Conservation (phyloP, 2,888 invertebrate species). For the Aspidapion aeneum region DNA sequence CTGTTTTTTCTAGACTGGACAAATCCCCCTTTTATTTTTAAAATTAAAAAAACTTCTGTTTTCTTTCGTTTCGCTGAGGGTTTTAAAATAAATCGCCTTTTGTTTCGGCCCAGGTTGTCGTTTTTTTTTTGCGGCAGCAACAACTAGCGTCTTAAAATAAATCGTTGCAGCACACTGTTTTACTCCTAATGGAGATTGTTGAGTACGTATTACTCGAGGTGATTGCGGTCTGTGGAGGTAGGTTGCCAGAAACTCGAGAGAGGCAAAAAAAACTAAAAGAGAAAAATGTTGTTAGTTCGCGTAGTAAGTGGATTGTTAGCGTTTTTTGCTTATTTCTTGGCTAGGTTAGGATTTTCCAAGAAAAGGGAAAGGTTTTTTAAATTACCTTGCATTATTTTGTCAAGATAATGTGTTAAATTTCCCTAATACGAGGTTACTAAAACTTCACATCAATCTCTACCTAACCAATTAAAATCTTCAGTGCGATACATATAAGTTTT, state of each 20-base stretch:
- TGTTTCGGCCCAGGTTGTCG: background rate
- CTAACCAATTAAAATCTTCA: too few species aligned
- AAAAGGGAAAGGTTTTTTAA: too few species aligned
- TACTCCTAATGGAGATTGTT: background rate
- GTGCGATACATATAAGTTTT: too few species aligned
- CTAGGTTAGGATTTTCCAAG: background rate
- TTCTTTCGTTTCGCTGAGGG: background rate
- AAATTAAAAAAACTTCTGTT: background rate
- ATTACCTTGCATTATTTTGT: too few species aligned
- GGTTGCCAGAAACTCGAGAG: too few species aligned
- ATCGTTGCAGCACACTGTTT: background rate
- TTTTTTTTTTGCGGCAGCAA: too few species aligned
- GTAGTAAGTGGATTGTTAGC: background rate
- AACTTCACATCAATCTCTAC: too few species aligned
- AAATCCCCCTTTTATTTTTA: too few species aligned
- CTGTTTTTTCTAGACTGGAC: too few species aligned
- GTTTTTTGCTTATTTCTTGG: background rate
- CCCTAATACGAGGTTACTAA: too few species aligned
- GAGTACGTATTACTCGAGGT: background rate
- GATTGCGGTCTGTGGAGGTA: too few species aligned
- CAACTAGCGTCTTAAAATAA: background rate
- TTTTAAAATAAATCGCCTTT: background rate
- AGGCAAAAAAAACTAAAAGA: background rate
- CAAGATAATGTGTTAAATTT: too few species aligned
- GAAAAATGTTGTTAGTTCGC: background rate